Evolutionary conservation across 2,797 vertebrate genomes (phyloP), one percentile per base, ranked within the genome.

Genomic region (Poeciliopsis turneri): DNA sequence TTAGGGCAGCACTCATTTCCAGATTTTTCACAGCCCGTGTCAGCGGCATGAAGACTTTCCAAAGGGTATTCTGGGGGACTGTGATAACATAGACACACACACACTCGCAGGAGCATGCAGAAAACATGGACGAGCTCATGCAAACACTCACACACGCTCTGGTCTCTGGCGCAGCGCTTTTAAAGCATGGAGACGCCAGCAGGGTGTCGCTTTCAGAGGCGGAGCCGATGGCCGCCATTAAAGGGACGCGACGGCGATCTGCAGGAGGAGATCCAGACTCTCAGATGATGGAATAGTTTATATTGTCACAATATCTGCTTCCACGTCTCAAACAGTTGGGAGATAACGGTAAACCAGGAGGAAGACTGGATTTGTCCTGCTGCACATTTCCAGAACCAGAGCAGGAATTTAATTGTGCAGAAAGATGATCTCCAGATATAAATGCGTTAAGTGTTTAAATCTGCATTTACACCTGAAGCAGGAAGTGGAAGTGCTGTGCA

Each of bases 11-110:
- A 81, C 89, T 94, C 86, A 82, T 86, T 90, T 91, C 90, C 91
- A 92, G 84, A 89, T 90, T 90, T 83, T 91, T 81, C 89, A 87
- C 89, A 88, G 89, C 85, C 72, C 77, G 79, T 92, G 92, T 92
- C 89, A 86, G 84, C 86, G 30, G 85, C 89, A 59, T 61, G 75
- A 86, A 84, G 88, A 89, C 87, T 92, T 83, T 93, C 92, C 92
- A 94, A 89, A 93, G 90, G 91, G 87, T 75, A 90, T 92, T 92
- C 93, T 94, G 93, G 91, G 80, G 72, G 84, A 88, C 84, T 79
- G 87, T 88, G 94, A 95, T 93, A 92, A 94, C 89, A 85, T 15
- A 83, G 30, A 84, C 74, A 53, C 81, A 51, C 84, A 84, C 84
- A 78, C 79, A 74, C 80, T 55, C 53, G 79, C 84, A 57, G 39